A percentile compares a stretch with the other conserved stretches of the same genome.
These are phyloP conservation scores for Mus spretus DNA, from an alignment of 2,797 vertebrate species.

Conservation along the genomic window DNA sequence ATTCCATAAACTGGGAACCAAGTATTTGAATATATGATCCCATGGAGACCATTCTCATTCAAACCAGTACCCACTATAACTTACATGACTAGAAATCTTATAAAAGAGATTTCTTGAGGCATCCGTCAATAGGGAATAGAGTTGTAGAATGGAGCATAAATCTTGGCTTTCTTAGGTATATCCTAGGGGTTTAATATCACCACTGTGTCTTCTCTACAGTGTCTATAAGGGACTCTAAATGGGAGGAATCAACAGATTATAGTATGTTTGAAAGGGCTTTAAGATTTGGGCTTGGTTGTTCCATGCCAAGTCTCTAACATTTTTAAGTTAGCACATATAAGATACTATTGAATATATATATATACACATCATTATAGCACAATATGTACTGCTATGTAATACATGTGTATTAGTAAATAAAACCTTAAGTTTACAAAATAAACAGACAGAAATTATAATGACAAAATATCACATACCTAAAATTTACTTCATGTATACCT, in stretches of 20 bases:
- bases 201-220: not conserved
- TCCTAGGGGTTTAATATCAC: not conserved
- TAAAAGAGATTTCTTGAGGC: constrained; percentile 4
- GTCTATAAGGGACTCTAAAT: not conserved
- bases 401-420: not conserved
- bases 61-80: not conserved
- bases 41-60: not conserved
- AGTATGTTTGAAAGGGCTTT: not conserved
- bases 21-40: not conserved
- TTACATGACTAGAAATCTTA: not conserved
- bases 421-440: not conserved
- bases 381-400: not conserved
- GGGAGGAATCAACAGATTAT: not conserved
- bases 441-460: constrained; percentile 32
- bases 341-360: not conserved
- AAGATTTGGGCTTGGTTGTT: not conserved
- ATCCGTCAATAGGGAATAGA: not conserved
- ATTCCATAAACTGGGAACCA: not conserved
- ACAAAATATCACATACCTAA: not conserved
- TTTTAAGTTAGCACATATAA: constrained; percentile 2
- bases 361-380: not conserved
- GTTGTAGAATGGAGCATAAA: constrained; percentile 33
- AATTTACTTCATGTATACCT: not conserved
- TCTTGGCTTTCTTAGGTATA: not conserved
- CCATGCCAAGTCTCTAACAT: not conserved